Evolutionary conservation across 2,113 vertebrate genomes (phyloP).

Genomic region (Miniopterus natalensis): DNA sequence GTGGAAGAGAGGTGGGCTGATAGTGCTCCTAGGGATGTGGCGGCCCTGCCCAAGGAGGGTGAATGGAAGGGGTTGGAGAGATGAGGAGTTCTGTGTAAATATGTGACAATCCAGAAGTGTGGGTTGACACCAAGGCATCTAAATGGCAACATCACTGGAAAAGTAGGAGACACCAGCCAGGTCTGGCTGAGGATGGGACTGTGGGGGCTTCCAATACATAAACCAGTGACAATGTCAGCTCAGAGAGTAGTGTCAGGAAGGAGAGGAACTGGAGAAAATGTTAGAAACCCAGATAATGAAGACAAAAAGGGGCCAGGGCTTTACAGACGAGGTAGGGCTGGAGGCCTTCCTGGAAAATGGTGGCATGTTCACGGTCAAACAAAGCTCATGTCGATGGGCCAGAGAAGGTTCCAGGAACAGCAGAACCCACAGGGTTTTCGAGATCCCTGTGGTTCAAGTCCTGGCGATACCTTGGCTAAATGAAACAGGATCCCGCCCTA

Average conservation of each 20-base stretch:
- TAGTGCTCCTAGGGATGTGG: rapidly evolving
- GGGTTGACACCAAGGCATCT: too few relatives aligned
- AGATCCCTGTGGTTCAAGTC: neutral
- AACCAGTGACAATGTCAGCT: rapidly evolving
- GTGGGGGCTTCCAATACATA: rapidly evolving
- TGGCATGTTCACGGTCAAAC: neutral
- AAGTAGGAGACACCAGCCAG: rapidly evolving
- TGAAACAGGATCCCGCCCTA: neutral
- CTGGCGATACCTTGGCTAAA: too few relatives aligned
- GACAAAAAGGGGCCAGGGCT: neutral
- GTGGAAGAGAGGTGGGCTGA: neutral
- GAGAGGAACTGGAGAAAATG: too few relatives aligned
- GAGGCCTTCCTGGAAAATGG: neutral
- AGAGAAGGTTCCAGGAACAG: neutral
- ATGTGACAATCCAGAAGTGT: rapidly evolving
- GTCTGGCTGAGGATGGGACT: neutral
- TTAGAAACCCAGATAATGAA: rapidly evolving
- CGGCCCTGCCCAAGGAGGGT: rapidly evolving
- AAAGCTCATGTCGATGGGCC: rapidly evolving
- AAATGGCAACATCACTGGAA: neutral
- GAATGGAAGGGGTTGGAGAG: rapidly evolving
- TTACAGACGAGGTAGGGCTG: neutral
- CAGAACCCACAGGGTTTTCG: neutral
- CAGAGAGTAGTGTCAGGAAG: neutral
- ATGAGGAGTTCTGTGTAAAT: too few relatives aligned